A percentile compares a stretch with the other conserved stretches of the same genome.
Conservation (phyloP, 2,113 vertebrate genomes). For the Procapra przewalskii region DNA sequence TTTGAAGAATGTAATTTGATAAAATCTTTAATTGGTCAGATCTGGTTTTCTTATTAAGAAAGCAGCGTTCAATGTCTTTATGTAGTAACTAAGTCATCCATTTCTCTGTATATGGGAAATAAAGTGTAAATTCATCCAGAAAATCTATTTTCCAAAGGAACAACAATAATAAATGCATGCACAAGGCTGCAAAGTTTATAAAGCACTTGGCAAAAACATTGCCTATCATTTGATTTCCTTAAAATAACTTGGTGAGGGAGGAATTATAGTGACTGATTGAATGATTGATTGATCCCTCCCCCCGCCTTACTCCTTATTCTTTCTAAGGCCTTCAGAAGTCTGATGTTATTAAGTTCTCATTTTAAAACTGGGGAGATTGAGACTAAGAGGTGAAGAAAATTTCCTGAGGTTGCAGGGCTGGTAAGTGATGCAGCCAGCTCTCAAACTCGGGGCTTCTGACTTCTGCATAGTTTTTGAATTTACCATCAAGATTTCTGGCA, state of each 20-base stretch:
- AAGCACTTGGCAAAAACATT: not conserved
- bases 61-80: not conserved
- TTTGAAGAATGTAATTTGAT: constrained; percentile 35
- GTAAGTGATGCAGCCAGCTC: not conserved
- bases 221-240: not conserved
- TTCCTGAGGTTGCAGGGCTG: not conserved
- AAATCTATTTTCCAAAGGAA: not conserved
- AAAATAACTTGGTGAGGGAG: not conserved
- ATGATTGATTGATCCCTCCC: not conserved
- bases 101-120: not conserved
- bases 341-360: not conserved
- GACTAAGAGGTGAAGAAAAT: not conserved
- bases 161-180: not conserved
- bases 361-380: not conserved
- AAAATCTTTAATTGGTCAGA: constrained; percentile 8
- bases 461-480: not conserved
- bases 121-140: not conserved
- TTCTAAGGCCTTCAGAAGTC: not conserved
- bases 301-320: not conserved
- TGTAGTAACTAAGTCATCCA: not conserved
- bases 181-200: not conserved
- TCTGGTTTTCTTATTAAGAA: constrained; percentile 36
- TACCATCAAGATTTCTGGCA: not conserved
- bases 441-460: not conserved
- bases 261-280: not conserved